phyloP scores from a whole-genome alignment of 2,888 invertebrate genomes.

The Ectropis crepuscularia region DNA sequence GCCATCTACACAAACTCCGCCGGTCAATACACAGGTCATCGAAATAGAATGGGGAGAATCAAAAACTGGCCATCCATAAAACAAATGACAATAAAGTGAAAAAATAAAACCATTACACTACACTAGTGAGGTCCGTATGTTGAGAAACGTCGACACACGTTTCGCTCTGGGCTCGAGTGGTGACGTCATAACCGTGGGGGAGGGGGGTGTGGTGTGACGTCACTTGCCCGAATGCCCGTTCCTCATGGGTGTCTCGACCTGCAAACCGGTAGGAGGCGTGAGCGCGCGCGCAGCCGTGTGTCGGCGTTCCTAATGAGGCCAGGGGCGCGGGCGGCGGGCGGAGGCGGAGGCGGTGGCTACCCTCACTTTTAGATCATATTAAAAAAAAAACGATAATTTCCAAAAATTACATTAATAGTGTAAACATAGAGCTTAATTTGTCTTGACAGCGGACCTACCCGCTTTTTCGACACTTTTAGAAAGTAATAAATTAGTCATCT shows the following conservation, averaged over 20 bases:
- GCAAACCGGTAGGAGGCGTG: conserved; percentile 71
- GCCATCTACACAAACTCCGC: background rate
- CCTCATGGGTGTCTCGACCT: conserved; percentile 73
- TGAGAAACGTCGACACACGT: conserved; percentile 83
- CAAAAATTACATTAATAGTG: too few species aligned
- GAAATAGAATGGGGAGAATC: conserved; percentile 21
- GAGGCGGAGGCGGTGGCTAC: conserved; percentile 47
- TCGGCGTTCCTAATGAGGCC: conserved; percentile 82
- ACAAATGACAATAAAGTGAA: conserved; percentile 38
- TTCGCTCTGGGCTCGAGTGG: conserved; percentile 55
- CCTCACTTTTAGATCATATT: background rate
- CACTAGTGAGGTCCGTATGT: conserved; percentile 82
- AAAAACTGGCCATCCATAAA: conserved; percentile 19
- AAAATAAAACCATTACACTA: conserved; percentile 67
- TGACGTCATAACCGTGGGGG: conserved; percentile 44
- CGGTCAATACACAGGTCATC: conserved; percentile 1
- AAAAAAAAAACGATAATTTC: too few species aligned
- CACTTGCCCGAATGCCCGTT: conserved; percentile 77
- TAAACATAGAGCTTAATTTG: too few species aligned
- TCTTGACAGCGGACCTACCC: too few species aligned
- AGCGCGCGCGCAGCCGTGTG: conserved; percentile 78
- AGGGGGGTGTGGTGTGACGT: conserved; percentile 53
- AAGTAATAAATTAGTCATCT: too few species aligned
- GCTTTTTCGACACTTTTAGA: too few species aligned
- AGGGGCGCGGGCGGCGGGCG: conserved; percentile 46